These are phyloP conservation scores for Tribolium freemani DNA, from an alignment of 2,888 invertebrate genomes.

Conservation along the genomic window DNA sequence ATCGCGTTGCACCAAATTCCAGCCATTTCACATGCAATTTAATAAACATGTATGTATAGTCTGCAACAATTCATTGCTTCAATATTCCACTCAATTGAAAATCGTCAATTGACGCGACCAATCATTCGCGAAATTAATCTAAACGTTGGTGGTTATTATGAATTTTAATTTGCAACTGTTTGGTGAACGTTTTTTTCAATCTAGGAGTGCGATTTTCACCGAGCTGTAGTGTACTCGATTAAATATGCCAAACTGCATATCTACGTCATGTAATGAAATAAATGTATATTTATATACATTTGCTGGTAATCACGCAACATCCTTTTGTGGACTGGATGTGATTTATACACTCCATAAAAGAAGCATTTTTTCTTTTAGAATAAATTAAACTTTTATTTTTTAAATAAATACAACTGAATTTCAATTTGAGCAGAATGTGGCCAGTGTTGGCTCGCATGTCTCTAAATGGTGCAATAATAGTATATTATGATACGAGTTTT, in stretches of 20 bases:
- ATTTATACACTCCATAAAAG: slow-evolving; percentile 36
- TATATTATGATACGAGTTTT: too few relatives aligned
- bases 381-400: slow-evolving; percentile 15
- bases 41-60: slow-evolving; percentile 19
- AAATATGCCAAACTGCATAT: slow-evolving; percentile 41
- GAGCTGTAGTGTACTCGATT: slow-evolving; percentile 7
- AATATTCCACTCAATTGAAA: slow-evolving; percentile 31
- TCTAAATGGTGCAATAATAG: not conserved
- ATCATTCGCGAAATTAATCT: slow-evolving; percentile 19
- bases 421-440: not conserved
- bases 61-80: slow-evolving; percentile 29
- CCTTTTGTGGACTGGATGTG: slow-evolving; percentile 26
- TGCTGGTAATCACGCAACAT: slow-evolving; percentile 45
- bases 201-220: not conserved
- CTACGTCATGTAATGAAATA: slow-evolving; percentile 47
- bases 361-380: slow-evolving; percentile 8
- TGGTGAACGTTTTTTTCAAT: not conserved
- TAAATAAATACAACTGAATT: not conserved
- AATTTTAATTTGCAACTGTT: not conserved
- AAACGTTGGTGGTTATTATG: not conserved
- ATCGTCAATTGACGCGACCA: slow-evolving; percentile 22
- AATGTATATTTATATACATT: slow-evolving; percentile 49
- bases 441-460: not conserved
- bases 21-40: slow-evolving; percentile 50
- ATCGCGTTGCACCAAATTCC: slow-evolving; percentile 48